Conservation (phyloP, 2,888 invertebrate species). For the Pristionchus exspectatus region DNA sequence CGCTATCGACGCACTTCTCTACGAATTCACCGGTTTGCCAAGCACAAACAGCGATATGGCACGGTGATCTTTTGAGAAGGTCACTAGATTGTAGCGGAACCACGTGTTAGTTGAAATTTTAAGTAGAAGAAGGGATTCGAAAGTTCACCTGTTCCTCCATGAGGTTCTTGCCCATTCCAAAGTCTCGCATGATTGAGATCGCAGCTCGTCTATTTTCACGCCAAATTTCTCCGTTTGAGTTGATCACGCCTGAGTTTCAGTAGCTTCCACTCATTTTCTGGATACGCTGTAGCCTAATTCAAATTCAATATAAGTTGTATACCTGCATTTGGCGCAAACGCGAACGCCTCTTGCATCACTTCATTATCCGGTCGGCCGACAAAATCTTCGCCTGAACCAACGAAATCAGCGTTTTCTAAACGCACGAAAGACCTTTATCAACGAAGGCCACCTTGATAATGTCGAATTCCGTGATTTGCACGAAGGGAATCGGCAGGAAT, state of each 20-base stretch:
- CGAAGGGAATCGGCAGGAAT: slow-evolving; percentile 6
- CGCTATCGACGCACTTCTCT: no score
- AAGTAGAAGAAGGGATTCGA: no score
- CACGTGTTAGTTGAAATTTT: no score
- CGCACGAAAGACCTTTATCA: slow-evolving; percentile 21
- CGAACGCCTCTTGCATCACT: not conserved
- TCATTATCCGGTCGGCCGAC: slow-evolving; percentile 16
- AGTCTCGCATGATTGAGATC: slow-evolving; percentile 65
- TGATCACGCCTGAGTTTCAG: slow-evolving; percentile 37
- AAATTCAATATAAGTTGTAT: no score
- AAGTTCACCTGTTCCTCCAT: slow-evolving; percentile 68
- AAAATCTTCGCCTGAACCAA: not conserved
- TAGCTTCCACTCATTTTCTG: no score
- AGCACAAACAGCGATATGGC: no score
- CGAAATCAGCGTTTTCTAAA: no score
- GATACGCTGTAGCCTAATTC: no score
- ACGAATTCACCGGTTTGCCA: not conserved
- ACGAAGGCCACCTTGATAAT: slow-evolving; percentile 5
- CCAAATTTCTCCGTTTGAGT: slow-evolving; percentile 65
- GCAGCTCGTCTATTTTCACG: slow-evolving; percentile 63
- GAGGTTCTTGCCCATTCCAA: slow-evolving; percentile 65
- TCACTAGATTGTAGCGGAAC: no score
- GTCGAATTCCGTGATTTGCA: not conserved
- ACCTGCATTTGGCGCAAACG: not conserved
- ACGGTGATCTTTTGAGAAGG: no score